These are phyloP conservation scores for Entomyzon cyanotis DNA, from an alignment of 2,113 vertebrate genomes.

Conservation along the genomic window DNA sequence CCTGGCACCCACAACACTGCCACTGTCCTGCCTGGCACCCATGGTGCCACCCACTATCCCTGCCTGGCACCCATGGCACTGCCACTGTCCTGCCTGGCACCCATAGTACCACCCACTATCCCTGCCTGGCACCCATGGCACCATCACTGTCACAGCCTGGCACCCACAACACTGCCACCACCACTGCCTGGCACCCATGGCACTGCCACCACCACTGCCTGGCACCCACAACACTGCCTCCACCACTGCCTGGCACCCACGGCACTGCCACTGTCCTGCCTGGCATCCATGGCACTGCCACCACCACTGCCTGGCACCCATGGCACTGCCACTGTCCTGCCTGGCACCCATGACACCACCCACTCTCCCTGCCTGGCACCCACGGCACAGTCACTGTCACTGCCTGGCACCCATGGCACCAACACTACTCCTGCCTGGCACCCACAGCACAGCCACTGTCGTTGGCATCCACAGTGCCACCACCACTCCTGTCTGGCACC, in stretches of 20 bases:
- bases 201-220: accelerated
- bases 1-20: accelerated
- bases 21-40: neutral
- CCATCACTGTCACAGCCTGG: neutral
- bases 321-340: neutral
- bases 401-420: neutral
- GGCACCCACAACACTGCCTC: neutral
- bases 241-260: neutral
- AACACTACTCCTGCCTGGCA: neutral
- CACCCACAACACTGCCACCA: accelerated
- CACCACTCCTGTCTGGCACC: neutral
- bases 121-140: neutral
- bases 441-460: neutral
- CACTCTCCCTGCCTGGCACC: neutral
- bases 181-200: accelerated
- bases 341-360: too few relatives aligned
- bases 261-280: neutral
- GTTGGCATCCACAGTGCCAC: too few relatives aligned
- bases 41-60: too few relatives aligned
- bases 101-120: neutral
- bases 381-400: neutral
- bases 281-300: too few relatives aligned
- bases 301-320: neutral
- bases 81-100: neutral
- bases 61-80: neutral